Evolutionary conservation across 2,888 invertebrate genomes (phyloP).

Genomic region (Agonopterix heracliana): DNA sequence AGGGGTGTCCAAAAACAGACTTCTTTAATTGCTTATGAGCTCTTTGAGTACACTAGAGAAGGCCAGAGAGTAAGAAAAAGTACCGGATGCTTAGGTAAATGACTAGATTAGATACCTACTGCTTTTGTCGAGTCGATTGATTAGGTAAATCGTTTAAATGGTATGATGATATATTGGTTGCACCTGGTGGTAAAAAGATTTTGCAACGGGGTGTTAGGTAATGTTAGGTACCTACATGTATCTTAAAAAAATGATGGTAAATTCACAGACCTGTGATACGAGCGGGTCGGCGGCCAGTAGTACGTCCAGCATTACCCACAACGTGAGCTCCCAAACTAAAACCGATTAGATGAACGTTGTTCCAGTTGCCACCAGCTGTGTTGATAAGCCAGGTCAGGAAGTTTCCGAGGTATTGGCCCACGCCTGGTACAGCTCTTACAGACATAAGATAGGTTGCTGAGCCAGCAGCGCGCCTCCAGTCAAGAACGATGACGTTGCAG

Average conservation of each 20-base stretch:
- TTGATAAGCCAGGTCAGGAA: constrained; percentile 55
- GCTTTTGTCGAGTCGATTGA: too few species aligned
- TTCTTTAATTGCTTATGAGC: too few species aligned
- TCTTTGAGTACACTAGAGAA: too few species aligned
- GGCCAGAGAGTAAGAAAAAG: too few species aligned
- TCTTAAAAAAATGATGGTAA: neutral
- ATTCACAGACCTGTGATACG: constrained; percentile 31
- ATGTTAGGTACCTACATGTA: neutral
- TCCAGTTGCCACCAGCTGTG: constrained; percentile 34
- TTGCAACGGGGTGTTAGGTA: neutral
- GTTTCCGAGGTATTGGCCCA: constrained; percentile 50
- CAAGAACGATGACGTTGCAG: constrained; percentile 56
- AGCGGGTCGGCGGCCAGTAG: constrained; percentile 19
- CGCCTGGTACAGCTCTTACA: constrained; percentile 40
- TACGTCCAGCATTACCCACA: constrained; percentile 40
- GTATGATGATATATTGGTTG: too few species aligned
- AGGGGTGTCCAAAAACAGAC: too few species aligned
- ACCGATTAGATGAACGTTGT: constrained; percentile 42
- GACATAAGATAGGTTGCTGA: constrained; percentile 33
- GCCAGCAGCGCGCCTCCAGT: constrained; percentile 46
- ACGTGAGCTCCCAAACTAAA: constrained; percentile 51
- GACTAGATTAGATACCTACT: too few species aligned
- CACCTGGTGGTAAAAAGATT: too few species aligned
- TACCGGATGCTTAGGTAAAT: too few species aligned
- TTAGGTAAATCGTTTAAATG: too few species aligned